These are phyloP conservation scores for Montipora capitata DNA, from an alignment of 92 coral and sea anemone genomes.

Conservation along the genomic window DNA sequence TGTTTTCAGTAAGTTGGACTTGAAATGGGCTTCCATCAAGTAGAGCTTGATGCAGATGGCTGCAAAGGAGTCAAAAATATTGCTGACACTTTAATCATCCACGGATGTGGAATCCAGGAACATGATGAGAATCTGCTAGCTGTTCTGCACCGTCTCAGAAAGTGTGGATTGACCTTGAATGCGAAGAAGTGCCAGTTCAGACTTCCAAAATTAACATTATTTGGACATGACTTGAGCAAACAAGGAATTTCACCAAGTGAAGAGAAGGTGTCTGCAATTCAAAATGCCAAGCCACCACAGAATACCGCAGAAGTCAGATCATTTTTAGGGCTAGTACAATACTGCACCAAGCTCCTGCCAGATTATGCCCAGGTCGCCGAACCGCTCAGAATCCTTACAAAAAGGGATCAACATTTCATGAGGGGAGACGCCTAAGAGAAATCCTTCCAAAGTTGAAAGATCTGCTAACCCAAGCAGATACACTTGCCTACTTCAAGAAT, in stretches of 20 bases:
- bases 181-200: slow-evolving; percentile 53
- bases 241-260: slow-evolving; percentile 50
- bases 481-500: slow-evolving; percentile 71
- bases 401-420: slow-evolving; percentile 48
- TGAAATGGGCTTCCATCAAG: slow-evolving; percentile 72
- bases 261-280: slow-evolving; percentile 53
- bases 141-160: slow-evolving; percentile 49
- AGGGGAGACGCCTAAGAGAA: slow-evolving; percentile 61
- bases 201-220: slow-evolving; percentile 46
- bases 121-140: slow-evolving; percentile 65
- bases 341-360: slow-evolving; percentile 72
- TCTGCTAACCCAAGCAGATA: slow-evolving; percentile 46
- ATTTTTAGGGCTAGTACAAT: slow-evolving; percentile 61
- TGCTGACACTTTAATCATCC: slow-evolving; percentile 67
- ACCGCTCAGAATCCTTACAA: slow-evolving; percentile 59
- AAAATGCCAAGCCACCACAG: slow-evolving; percentile 49
- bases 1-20: slow-evolving; percentile 58
- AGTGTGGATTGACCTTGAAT: slow-evolving; percentile 64
- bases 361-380: slow-evolving; percentile 62
- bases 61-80: slow-evolving; percentile 66
- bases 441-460: slow-evolving; percentile 67
- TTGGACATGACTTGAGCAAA: slow-evolving; percentile 53
- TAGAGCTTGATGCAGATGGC: slow-evolving; percentile 61
- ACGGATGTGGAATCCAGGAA: slow-evolving; percentile 61
- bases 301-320: slow-evolving; percentile 50